Conservation (phyloP, 2,113 vertebrate species). For the Procapra przewalskii region DNA sequence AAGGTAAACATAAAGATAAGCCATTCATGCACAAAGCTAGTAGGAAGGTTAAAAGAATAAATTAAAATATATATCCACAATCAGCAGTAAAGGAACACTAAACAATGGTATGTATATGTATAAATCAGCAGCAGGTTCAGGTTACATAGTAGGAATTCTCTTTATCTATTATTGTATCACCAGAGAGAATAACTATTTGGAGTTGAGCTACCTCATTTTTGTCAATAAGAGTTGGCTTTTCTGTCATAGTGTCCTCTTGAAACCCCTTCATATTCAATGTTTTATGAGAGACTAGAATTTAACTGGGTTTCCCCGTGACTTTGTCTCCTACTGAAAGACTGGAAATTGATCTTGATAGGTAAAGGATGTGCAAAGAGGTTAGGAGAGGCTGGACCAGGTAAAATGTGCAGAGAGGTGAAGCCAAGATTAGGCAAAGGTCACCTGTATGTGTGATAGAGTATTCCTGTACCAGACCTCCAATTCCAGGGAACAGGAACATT, state of each 20-base stretch:
- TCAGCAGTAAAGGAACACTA: background rate
- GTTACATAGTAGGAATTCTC: background rate
- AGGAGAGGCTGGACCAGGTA: background rate
- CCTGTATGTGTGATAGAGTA: background rate
- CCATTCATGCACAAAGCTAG: background rate
- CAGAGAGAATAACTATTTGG: slow-evolving; percentile 35
- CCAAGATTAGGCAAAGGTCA: background rate
- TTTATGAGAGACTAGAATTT: background rate
- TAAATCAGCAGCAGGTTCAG: background rate
- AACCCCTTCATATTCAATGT: background rate
- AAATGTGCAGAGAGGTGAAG: background rate
- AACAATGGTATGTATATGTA: background rate
- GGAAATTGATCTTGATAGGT: background rate
- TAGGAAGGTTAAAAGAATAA: background rate
- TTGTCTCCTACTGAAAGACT: background rate
- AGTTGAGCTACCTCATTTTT: slow-evolving; percentile 58
- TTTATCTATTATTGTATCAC: background rate
- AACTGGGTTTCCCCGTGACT: background rate
- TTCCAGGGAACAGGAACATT: background rate
- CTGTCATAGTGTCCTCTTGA: background rate
- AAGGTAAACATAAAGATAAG: background rate
- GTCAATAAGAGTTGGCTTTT: background rate
- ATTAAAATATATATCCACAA: background rate
- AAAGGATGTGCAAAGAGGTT: background rate
- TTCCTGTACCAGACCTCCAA: background rate